These are phyloP conservation scores for Acanthosepion esculentum DNA, from an alignment of 2,888 invertebrate species.

Conservation along the genomic window DNA sequence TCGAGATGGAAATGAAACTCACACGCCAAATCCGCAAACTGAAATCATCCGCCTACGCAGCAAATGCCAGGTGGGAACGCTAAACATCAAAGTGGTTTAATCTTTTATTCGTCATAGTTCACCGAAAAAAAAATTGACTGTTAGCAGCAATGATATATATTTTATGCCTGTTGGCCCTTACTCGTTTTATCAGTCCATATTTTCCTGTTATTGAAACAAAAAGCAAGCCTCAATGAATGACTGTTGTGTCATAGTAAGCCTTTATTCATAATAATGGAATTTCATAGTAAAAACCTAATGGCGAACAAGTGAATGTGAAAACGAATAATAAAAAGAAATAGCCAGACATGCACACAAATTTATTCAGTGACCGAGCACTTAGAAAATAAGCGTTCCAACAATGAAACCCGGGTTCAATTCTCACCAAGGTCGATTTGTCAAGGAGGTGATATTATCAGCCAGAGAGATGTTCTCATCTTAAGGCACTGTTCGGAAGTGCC, in stretches of 20 bases:
- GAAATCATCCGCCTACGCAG: neutral
- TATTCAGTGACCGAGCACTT: too few relatives aligned
- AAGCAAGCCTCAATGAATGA: too few relatives aligned
- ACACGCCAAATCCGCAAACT: too few relatives aligned
- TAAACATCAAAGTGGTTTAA: neutral
- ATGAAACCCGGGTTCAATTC: too few relatives aligned
- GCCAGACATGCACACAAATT: neutral
- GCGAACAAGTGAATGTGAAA: neutral
- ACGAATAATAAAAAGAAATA: neutral
- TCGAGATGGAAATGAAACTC: too few relatives aligned
- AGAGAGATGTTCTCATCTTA: too few relatives aligned
- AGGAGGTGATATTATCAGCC: too few relatives aligned
- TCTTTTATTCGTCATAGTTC: neutral
- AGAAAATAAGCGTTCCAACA: too few relatives aligned
- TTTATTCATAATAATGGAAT: neutral
- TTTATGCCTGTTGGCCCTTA: neutral
- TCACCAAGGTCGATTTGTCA: too few relatives aligned
- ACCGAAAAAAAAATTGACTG: neutral
- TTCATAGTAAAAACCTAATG: neutral
- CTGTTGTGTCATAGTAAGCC: neutral
- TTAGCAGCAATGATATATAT: neutral
- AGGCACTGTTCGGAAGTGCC: too few relatives aligned
- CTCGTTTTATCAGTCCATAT: neutral
- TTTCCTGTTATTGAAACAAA: too few relatives aligned
- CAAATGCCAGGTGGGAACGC: neutral